These are phyloP conservation scores for Harlomillsia oculata DNA, from an alignment of 1,140 invertebrate species.

Conservation along the genomic window DNA sequence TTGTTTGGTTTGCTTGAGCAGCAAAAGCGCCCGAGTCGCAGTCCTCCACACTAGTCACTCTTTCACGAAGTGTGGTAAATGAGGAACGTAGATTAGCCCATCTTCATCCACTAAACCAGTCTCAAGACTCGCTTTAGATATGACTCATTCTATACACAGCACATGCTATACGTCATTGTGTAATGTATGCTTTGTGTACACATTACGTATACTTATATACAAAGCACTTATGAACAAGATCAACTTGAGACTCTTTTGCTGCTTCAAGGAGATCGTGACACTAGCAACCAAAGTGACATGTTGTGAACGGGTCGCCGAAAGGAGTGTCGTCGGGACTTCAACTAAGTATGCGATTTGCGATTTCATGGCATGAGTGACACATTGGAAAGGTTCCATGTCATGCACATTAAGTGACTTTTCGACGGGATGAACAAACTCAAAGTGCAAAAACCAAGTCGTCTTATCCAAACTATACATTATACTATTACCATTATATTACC, in stretches of 20 bases:
- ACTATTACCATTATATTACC: too few relatives aligned
- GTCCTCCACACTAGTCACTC: not conserved
- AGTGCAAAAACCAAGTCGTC: not conserved
- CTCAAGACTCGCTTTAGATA: too few relatives aligned
- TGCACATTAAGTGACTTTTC: not conserved
- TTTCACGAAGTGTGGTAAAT: slow-evolving; percentile 14
- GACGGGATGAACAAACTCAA: not conserved
- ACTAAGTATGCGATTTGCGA: slow-evolving; percentile 18
- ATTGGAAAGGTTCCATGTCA: slow-evolving; percentile 13
- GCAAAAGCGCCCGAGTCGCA: not conserved
- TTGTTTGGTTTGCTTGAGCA: slow-evolving; percentile 17
- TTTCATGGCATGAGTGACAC: slow-evolving; percentile 21
- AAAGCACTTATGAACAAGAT: too few relatives aligned
- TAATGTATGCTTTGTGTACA: too few relatives aligned
- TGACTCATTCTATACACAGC: too few relatives aligned
- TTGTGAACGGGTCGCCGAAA: slow-evolving; percentile 7
- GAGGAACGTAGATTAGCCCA: slow-evolving; percentile 18
- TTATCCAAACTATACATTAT: too few relatives aligned
- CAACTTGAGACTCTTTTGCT: too few relatives aligned
- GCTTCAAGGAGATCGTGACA: too few relatives aligned
- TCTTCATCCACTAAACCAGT: too few relatives aligned
- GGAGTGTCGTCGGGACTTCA: slow-evolving; percentile 18
- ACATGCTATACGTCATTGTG: too few relatives aligned
- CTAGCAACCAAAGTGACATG: slow-evolving; percentile 12
- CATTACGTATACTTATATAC: too few relatives aligned